These are phyloP conservation scores for Sminthurides aquaticus DNA, from an alignment of 2,888 invertebrate species.

Conservation along the genomic window DNA sequence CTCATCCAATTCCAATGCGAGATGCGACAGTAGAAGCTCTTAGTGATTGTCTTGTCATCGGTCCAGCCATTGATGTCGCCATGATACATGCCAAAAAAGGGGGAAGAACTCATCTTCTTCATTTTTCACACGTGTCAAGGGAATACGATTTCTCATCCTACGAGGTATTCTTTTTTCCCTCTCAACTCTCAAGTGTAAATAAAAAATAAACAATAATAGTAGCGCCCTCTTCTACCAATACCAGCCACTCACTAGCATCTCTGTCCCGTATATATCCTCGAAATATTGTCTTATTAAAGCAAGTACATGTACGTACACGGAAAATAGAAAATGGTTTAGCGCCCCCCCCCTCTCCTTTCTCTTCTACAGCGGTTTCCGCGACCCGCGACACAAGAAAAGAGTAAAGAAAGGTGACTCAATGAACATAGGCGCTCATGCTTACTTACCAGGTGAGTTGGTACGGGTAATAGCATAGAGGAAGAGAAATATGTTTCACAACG, in stretches of 20 bases:
- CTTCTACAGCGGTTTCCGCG: too few species aligned
- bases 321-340: too few species aligned
- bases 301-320: too few species aligned
- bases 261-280: too few species aligned
- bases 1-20: conserved; percentile 79
- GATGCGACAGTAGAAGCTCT: conserved; percentile 85
- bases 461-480: too few species aligned
- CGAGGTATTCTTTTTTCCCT: conserved; percentile 30
- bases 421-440: too few species aligned
- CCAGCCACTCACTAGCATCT: not conserved
- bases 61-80: conserved; percentile 50
- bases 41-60: conserved; percentile 88
- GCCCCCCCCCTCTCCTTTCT: too few species aligned
- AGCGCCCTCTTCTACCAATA: not conserved
- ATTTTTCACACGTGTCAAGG: conserved; percentile 42
- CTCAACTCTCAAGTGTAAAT: not conserved
- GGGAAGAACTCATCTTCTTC: conserved; percentile 39
- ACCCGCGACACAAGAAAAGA: too few species aligned
- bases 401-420: too few species aligned
- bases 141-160: conserved; percentile 36
- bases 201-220: not conserved
- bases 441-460: too few species aligned
- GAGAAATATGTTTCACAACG: too few species aligned
- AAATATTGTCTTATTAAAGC: too few species aligned
- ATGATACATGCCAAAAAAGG: conserved; percentile 38